Conservation (phyloP, 1,140 invertebrate species). For the Papilio polytes region DNA sequence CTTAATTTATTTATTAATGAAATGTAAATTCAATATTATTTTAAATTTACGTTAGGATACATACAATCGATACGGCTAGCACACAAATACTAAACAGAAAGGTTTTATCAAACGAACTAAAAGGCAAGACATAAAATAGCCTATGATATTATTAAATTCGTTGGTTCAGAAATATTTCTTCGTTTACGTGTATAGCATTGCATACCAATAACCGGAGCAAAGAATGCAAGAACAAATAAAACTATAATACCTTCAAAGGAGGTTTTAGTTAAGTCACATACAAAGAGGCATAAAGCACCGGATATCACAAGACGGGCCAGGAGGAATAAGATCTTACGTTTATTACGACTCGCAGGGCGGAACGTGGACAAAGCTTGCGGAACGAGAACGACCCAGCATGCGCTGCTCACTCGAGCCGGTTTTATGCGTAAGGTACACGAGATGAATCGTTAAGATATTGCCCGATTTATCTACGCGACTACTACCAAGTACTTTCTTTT, state of each 20-base stretch:
- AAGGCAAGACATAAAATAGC: background rate
- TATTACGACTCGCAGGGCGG: conserved; percentile 59
- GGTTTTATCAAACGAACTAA: background rate
- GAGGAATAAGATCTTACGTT: conserved; percentile 63
- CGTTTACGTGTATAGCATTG: background rate
- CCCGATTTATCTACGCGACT: conserved; percentile 13
- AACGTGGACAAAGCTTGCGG: conserved; percentile 66
- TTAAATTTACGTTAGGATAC: background rate
- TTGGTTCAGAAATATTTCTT: background rate
- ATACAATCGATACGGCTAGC: background rate
- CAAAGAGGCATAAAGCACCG: conserved; percentile 65
- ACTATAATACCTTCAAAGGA: background rate
- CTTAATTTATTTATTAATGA: background rate
- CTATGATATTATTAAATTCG: background rate
- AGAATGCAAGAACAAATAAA: background rate
- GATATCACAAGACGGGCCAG: conserved; percentile 65
- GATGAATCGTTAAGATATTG: conserved; percentile 26
- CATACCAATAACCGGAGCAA: background rate
- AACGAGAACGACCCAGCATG: conserved; percentile 61
- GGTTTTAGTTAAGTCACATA: conserved; percentile 48
- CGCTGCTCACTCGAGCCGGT: conserved; percentile 22
- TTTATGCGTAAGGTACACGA: conserved; percentile 27
- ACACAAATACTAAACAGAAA: background rate
- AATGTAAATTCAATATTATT: background rate
- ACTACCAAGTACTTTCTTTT: conserved; percentile 1